These are phyloP conservation scores for Prinia subflava DNA, from an alignment of 2,113 vertebrate genomes.

Conservation along the genomic window DNA sequence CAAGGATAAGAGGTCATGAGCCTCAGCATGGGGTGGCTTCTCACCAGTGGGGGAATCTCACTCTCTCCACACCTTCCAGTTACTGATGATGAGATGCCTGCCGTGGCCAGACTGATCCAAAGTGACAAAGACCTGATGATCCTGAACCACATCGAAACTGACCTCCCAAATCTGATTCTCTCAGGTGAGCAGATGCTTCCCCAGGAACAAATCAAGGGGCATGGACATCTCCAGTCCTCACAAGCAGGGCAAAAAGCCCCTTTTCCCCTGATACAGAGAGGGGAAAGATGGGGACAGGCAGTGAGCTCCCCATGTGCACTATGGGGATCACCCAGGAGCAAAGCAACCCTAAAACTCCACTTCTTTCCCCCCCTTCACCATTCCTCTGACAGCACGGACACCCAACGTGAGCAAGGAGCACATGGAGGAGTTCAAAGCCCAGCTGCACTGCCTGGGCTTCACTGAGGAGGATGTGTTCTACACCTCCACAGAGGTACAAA, in stretches of 20 bases:
- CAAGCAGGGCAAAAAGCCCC: background rate
- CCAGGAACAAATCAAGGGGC: no score
- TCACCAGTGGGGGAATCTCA: rapidly evolving
- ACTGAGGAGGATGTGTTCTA: background rate
- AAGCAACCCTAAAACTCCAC: background rate
- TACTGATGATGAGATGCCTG: rapidly evolving
- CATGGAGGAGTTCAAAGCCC: slow-evolving; percentile 13
- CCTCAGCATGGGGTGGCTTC: rapidly evolving
- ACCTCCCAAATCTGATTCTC: background rate
- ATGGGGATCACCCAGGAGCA: background rate
- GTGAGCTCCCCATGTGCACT: background rate
- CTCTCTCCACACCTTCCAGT: background rate
- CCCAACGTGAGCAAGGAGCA: slow-evolving; percentile 4
- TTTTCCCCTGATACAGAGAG: background rate
- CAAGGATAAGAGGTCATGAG: background rate
- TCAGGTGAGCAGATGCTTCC: background rate
- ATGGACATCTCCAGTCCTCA: rapidly evolving
- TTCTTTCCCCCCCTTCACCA: rapidly evolving
- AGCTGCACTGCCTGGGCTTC: slow-evolving; percentile 11
- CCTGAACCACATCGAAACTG: rapidly evolving
- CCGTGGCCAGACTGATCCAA: background rate
- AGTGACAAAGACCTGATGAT: background rate
- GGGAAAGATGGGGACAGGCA: background rate
- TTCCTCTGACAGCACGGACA: background rate
- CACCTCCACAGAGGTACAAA: background rate